These are phyloP conservation scores for Nomada fucata DNA, from an alignment of 2,888 invertebrate species.

Conservation along the genomic window DNA sequence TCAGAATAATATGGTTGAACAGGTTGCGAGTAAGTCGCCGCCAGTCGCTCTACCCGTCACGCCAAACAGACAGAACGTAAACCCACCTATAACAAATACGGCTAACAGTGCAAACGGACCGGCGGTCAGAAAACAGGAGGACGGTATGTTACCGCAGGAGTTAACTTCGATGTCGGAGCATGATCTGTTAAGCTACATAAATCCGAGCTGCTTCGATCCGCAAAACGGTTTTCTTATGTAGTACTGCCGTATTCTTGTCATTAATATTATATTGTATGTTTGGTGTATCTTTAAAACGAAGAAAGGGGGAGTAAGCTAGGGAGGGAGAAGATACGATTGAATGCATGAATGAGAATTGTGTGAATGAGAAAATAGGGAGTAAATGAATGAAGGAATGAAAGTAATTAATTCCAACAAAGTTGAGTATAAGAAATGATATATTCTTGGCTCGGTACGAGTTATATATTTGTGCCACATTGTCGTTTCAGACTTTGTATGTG, in stretches of 20 bases:
- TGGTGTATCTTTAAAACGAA: slow-evolving; percentile 13
- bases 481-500: slow-evolving; percentile 63
- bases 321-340: not conserved
- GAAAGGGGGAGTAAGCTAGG: not conserved
- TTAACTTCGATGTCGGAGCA: slow-evolving; percentile 94
- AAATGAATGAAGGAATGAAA: not conserved
- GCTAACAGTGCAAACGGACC: slow-evolving; percentile 84
- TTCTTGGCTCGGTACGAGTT: slow-evolving; percentile 49
- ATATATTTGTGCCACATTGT: slow-evolving; percentile 66
- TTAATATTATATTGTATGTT: slow-evolving; percentile 39
- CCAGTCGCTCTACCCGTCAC: slow-evolving; percentile 72
- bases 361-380: not conserved
- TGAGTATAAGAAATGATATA: slow-evolving; percentile 18
- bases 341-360: not conserved
- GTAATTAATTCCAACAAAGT: slow-evolving; percentile 46
- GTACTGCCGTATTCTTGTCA: slow-evolving; percentile 62
- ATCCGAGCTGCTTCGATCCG: slow-evolving; percentile 94
- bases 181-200: slow-evolving; percentile 94
- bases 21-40: slow-evolving; percentile 80
- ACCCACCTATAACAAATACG: slow-evolving; percentile 85
- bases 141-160: slow-evolving; percentile 88
- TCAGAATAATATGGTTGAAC: slow-evolving; percentile 78
- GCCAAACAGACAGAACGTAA: slow-evolving; percentile 84
- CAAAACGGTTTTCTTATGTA: slow-evolving; percentile 82
- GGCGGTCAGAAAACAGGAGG: slow-evolving; percentile 85